Evolutionary conservation across 2,113 vertebrate species (phyloP).

Genomic region (Spermophilus dauricus): DNA sequence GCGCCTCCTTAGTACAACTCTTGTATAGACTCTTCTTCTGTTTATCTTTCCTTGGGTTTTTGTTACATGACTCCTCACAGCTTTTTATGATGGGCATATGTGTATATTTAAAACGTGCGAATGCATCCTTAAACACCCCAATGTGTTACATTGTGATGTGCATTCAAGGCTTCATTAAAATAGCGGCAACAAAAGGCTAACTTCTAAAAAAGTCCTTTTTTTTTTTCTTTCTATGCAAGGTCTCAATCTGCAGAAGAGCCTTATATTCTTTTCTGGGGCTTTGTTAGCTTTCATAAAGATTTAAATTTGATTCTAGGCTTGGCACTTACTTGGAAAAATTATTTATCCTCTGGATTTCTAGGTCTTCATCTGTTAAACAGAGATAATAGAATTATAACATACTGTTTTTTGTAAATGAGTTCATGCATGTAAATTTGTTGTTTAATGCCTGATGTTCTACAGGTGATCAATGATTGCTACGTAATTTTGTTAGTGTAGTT

Average conservation of each 20-base stretch:
- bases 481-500: accelerated
- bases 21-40: slow-evolving; percentile 59
- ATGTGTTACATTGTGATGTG: slow-evolving; percentile 60
- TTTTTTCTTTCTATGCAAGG: accelerated
- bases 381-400: neutral
- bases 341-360: neutral
- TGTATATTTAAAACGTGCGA: slow-evolving; percentile 74
- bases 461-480: accelerated
- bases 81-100: slow-evolving; percentile 70
- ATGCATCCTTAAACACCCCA: slow-evolving; percentile 51
- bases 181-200: slow-evolving; percentile 63
- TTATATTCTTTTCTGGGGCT: accelerated
- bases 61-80: slow-evolving; percentile 49
- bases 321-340: neutral
- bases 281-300: neutral
- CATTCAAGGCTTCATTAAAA: slow-evolving; percentile 73
- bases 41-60: slow-evolving; percentile 45
- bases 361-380: neutral
- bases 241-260: accelerated
- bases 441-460: accelerated
- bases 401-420: neutral
- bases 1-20: slow-evolving; percentile 41
- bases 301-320: neutral
- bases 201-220: neutral
- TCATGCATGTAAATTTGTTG: accelerated